Evolutionary conservation across 92 coral and sea anemone species (phyloP).

Genomic region (Montipora capitata): DNA sequence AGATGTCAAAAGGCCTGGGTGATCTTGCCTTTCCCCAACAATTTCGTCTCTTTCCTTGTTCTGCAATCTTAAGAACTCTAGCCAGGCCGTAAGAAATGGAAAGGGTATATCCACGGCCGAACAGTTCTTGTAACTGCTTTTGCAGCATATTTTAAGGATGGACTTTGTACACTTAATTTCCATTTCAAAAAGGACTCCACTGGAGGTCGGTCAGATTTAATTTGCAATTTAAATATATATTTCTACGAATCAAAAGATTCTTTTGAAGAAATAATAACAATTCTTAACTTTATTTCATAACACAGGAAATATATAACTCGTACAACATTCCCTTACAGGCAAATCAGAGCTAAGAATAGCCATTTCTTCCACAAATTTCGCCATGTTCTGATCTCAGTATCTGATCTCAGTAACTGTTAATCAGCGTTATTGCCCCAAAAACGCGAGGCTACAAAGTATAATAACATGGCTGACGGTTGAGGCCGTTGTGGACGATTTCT

Average conservation of each 20-base stretch:
- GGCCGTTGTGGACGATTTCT: background rate
- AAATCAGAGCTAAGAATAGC: conserved; percentile 8
- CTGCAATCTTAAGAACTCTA: conserved; percentile 44
- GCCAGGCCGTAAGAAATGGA: conserved; percentile 74
- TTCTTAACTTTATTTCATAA: background rate
- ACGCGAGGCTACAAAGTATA: conserved; percentile 4
- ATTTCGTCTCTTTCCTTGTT: conserved; percentile 17
- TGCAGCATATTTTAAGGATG: conserved; percentile 77
- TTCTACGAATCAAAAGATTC: background rate
- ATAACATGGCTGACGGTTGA: conserved; percentile 6
- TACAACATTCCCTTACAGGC: background rate
- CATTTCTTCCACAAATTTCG: background rate
- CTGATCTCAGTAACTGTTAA: background rate
- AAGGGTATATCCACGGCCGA: conserved; percentile 77
- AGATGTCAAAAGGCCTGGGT: background rate
- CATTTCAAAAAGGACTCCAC: conserved; percentile 64
- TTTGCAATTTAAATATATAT: background rate
- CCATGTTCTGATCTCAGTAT: background rate
- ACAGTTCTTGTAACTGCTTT: conserved; percentile 43
- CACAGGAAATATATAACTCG: background rate
- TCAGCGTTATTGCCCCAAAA: conserved; percentile 6
- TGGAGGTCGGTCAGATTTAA: conserved; percentile 74
- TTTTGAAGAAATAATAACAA: background rate
- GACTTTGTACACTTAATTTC: conserved; percentile 75
- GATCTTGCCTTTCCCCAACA: conserved; percentile 1